phyloP scores from a whole-genome alignment of 2,797 vertebrate species.

The Coilia nasus region DNA sequence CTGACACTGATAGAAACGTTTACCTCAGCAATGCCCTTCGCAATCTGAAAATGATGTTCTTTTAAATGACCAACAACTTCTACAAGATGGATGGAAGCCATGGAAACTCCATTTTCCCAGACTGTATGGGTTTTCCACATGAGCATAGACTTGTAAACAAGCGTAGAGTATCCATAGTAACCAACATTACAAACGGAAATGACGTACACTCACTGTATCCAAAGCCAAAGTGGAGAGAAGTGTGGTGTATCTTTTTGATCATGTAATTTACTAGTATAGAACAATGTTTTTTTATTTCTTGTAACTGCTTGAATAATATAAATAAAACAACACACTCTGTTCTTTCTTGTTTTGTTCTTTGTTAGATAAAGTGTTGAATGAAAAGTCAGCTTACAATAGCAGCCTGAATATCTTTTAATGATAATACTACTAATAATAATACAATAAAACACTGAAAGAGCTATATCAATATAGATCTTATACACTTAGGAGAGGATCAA shows the following conservation, averaged over 20 bases:
- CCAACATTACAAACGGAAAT: conserved; percentile 34
- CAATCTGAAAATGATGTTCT: conserved; percentile 67
- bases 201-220: neutral
- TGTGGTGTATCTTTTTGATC: no score
- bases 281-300: no score
- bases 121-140: neutral
- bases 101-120: neutral
- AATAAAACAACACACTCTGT: no score
- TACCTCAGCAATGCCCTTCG: conserved; percentile 72
- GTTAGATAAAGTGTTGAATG: no score
- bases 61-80: conserved; percentile 69
- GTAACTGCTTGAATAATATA: no score
- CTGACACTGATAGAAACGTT: neutral
- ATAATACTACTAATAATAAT: neutral
- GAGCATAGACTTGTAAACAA: conserved; percentile 36
- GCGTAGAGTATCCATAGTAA: conserved; percentile 64
- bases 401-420: neutral
- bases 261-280: no score
- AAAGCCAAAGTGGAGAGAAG: no score
- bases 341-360: no score
- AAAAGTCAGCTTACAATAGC: no score
- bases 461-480: neutral
- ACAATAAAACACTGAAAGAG: neutral
- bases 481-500: neutral
- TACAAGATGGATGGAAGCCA: neutral